Conservation (phyloP, 2,888 invertebrate genomes). For the Lordiphosa fenestrarum region DNA sequence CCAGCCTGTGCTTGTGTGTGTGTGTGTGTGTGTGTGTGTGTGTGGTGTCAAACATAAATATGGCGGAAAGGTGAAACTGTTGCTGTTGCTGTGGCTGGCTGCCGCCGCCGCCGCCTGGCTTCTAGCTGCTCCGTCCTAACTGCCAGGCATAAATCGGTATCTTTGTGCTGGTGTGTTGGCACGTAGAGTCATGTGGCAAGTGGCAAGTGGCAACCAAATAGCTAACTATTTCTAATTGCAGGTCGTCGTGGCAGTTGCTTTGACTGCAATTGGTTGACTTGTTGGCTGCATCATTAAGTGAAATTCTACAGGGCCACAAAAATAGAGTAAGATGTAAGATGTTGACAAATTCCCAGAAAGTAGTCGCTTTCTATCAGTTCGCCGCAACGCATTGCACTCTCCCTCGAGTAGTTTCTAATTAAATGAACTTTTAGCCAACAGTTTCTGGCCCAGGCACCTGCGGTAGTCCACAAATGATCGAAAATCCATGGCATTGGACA, state of each 20-base stretch:
- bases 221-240: constrained; percentile 65
- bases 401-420: neutral
- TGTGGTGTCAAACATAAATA: constrained; percentile 67
- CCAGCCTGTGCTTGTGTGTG: neutral
- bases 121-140: constrained; percentile 44
- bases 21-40: constrained; percentile 12
- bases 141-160: constrained; percentile 59
- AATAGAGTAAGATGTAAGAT: no score
- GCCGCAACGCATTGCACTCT: no score
- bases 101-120: neutral
- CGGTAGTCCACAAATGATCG: constrained; percentile 34
- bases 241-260: constrained; percentile 53
- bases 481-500: constrained; percentile 23
- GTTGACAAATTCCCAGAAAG: no score
- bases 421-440: neutral
- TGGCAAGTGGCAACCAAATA: constrained; percentile 40
- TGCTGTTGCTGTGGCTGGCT: constrained; percentile 39
- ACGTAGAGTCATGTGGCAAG: constrained; percentile 7
- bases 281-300: constrained; percentile 28
- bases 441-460: constrained; percentile 29
- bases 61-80: constrained; percentile 71
- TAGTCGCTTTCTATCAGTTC: no score
- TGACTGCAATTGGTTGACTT: constrained; percentile 37
- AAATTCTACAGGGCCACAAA: neutral
- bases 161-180: constrained; percentile 9